Evolutionary conservation across 2,888 invertebrate genomes (phyloP), one percentile per base, ranked within the genome.

Genomic region (Coleophora flavipennella): DNA sequence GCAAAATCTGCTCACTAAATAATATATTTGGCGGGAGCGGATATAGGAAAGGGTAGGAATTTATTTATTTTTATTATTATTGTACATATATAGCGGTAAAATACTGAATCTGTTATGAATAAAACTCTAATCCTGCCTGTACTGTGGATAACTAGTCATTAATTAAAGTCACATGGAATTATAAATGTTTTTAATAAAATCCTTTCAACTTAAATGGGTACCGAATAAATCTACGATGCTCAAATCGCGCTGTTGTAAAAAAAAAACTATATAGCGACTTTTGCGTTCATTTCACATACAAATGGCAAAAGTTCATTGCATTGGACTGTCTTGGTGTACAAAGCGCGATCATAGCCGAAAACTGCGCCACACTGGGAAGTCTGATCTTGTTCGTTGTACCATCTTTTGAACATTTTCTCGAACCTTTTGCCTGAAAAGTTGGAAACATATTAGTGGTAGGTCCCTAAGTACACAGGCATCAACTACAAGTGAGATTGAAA

Each of bases 11-110:
- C 49, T 49, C 51, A 61, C 59, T 63, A 59, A 67, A 69, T 70
- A 65, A 65, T 69, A 64, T 66, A 59, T 66, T 57, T 57, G 59
- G 59, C 56, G 51, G 41, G 51, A 48, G 48, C 57, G 61, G 66
- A 65, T 62, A 58, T 61, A 44, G 45, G 49, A 59, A 47, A 51
- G 44, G 48, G 57, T 48, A 50, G 56, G 59, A 61, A 54, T 62
- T 61, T 58, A 60, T 62, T 63, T 40, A 59, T 64, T 63, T 61
- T 61, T 13, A 9, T 12, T 12, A 6, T 33, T 33, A 33, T 33
- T 13, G 8, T 33, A 13, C 1, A 8, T 10, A 31, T 31, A n/a
- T 31, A 31, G 3, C n/a, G n/a, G n/a, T n/a, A n/a, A n/a, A n/a
- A n/a, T n/a, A n/a, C n/a, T n/a, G n/a, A n/a, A n/a, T n/a, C n/a